A percentile compares a stretch with the other conserved stretches of the same genome.
These are phyloP conservation scores for Scaptomyza reducta DNA, from an alignment of 2,888 invertebrate species.

Conservation along the genomic window DNA sequence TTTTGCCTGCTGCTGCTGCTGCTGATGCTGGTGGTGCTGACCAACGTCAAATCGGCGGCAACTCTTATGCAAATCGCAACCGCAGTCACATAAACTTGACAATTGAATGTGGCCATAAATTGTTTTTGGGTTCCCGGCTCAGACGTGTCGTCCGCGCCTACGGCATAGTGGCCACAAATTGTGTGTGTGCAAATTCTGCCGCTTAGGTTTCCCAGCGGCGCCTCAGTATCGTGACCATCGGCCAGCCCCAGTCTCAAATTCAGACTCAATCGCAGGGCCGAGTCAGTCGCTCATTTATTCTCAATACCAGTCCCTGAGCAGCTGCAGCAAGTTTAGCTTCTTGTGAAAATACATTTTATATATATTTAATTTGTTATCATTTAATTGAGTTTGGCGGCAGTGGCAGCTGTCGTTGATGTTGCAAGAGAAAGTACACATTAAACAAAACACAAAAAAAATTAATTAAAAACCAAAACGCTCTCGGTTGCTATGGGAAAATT, in stretches of 20 bases:
- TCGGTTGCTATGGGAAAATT: conserved; percentile 24
- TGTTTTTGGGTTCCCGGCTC: conserved; percentile 43
- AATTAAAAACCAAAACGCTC: conserved; percentile 50
- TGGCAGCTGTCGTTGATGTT: conserved; percentile 63
- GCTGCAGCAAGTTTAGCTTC: conserved; percentile 22
- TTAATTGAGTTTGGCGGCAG: conserved; percentile 71
- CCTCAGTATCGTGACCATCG: conserved; percentile 66
- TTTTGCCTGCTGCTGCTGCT: conserved; percentile 29
- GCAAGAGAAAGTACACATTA: conserved; percentile 63
- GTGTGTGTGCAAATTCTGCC: conserved; percentile 64
- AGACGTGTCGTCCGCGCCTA: conserved; percentile 47
- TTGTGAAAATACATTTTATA: conserved; percentile 34
- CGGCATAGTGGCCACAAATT: conserved; percentile 43
- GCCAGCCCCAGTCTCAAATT: conserved; percentile 15
- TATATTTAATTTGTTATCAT: conserved; percentile 70
- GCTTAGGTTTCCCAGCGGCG: conserved; percentile 69
- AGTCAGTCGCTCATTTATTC: conserved; percentile 28
- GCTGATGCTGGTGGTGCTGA: conserved; percentile 20
- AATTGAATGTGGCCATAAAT: conserved; percentile 84
- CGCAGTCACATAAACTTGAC: conserved; percentile 78
- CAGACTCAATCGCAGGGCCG: neutral
- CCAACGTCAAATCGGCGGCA: conserved; percentile 39
- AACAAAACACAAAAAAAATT: conserved; percentile 40
- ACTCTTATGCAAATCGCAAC: conserved; percentile 71
- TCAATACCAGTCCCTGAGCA: conserved; percentile 7